These are phyloP conservation scores for Mirounga angustirostris DNA, from an alignment of 2,113 vertebrate species.

Conservation along the genomic window DNA sequence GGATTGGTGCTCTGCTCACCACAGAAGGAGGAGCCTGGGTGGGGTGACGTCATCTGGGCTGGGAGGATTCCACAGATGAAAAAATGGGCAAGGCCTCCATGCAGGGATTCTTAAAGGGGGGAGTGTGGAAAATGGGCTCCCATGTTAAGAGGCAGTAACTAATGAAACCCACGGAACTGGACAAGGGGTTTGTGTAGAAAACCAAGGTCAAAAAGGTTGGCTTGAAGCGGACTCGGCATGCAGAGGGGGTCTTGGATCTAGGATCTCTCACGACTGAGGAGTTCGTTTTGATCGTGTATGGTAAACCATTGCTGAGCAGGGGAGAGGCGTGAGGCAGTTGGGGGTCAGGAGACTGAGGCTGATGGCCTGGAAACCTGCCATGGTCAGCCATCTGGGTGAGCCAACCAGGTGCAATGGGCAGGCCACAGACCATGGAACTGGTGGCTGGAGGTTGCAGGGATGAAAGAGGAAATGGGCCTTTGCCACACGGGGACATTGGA, in stretches of 20 bases:
- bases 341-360: not conserved
- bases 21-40: not conserved
- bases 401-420: rapidly evolving
- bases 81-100: not conserved
- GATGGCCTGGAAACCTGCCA: rapidly evolving
- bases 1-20: rapidly evolving
- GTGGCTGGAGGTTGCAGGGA: not conserved
- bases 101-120: not conserved
- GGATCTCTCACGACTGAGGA: not conserved
- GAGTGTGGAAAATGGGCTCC: not conserved
- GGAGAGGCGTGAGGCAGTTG: not conserved
- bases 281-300: not conserved
- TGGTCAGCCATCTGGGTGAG: not conserved
- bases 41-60: not conserved
- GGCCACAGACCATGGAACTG: rapidly evolving
- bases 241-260: not conserved
- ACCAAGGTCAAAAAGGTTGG: not conserved
- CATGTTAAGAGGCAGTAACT: not conserved
- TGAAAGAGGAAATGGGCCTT: not conserved
- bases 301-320: not conserved
- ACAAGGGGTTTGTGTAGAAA: not conserved
- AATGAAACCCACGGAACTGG: not conserved
- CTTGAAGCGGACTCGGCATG: not conserved
- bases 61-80: not conserved
- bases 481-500: not conserved